Base-by-base conservation (phyloP, 1,140 invertebrate species). In the Agrilus planipennis region DNA sequence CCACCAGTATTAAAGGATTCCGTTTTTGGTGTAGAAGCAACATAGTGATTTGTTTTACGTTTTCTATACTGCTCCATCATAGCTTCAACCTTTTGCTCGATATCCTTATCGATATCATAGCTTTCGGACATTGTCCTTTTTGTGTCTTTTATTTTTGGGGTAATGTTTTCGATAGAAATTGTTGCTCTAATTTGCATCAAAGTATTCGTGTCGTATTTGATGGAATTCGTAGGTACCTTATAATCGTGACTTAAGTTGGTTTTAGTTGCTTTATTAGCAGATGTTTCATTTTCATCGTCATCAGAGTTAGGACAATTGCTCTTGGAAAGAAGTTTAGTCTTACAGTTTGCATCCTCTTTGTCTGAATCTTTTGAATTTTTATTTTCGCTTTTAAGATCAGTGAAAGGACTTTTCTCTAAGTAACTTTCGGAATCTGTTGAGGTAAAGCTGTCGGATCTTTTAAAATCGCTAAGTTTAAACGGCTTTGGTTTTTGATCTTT, bases 1-100 rank as follows among this genome's bases (percentile, higher is more conserved):
- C 55, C 62, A 12, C 7, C 7, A 7, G 66, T 64, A 36, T 69
- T 68, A 25, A 68, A 68, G 12, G 70, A 70, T 49, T 69, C 71
- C 9, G 46, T 35, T 44, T 48, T 50, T 9, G 46, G 39, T 41
- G 42, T 44, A 11, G 37, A 42, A 3, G 22, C 15, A 29, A 21
- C 17, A 34, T 43, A n/a, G 31, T 58, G 62, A 38, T 58, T 60
- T 29, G 62, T 52, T 23, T 48, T 44, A 21, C 50, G 44, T 40
- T 59, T 49, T 12, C 41, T 38, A 20, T 45, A 61, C 52, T 30
- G 48, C 34, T 43, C 52, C 47, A 43, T 50, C 48, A 46, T 49
- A 19, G 30, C 50, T 31, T 46, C 25, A 18, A 44, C 48, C 51
- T 56, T 47, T 34, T 41, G 50, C 34, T 51, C 49, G 14, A 44